These are phyloP conservation scores for Penaeus monodon DNA, from an alignment of 2,888 invertebrate species.

Conservation along the genomic window DNA sequence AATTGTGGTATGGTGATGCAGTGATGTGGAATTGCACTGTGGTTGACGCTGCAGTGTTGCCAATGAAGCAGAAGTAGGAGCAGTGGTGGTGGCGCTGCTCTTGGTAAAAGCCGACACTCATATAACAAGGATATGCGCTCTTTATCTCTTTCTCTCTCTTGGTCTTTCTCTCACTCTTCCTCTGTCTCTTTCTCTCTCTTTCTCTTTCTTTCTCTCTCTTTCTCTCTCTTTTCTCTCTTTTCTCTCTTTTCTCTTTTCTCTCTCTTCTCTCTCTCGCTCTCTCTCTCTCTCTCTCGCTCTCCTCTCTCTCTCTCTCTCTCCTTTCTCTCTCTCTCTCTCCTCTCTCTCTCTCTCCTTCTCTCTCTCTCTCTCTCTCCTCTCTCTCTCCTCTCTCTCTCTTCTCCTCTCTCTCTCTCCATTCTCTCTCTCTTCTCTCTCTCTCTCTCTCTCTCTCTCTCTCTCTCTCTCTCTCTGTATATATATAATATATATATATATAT, in stretches of 20 bases:
- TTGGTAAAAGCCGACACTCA: neutral
- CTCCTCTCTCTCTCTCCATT: neutral
- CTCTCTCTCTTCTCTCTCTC: neutral
- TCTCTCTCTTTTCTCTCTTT: too few species aligned
- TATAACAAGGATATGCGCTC: neutral
- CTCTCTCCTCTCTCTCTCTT: neutral
- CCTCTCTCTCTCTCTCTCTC: neutral
- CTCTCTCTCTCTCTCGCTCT: too few species aligned
- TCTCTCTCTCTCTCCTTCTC: neutral
- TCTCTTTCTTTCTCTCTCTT: neutral
- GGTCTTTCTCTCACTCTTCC: neutral
- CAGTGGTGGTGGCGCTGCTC: neutral
- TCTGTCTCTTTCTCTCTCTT: neutral
- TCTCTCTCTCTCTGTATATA: neutral
- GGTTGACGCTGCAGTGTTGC: neutral
- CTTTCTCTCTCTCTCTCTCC: neutral
- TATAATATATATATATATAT: neutral
- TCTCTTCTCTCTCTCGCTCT: neutral
- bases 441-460: too few species aligned
- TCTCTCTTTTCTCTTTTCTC: neutral
- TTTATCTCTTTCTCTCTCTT: neutral
- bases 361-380: neutral
- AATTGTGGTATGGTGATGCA: too few species aligned
- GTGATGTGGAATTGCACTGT: neutral
- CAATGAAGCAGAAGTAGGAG: neutral